Base-by-base conservation (phyloP, 2,888 invertebrate genomes). In the Julus scandinavius region DNA sequence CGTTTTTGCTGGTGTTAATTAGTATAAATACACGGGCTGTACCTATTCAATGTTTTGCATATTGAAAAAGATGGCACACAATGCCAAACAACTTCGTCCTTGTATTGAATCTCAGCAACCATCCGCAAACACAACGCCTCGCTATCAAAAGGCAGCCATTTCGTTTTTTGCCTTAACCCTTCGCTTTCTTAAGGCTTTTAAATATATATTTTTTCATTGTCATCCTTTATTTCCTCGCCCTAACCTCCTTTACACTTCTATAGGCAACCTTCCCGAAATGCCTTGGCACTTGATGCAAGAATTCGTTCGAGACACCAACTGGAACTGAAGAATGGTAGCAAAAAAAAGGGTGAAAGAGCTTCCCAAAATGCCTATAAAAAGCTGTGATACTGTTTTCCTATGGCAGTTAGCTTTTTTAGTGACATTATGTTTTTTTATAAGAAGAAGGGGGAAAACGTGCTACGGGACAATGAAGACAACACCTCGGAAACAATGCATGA, bases 251-350 rank as follows among this genome's bases (percentile, higher is more conserved):
- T 54, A 15, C 87, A 29, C 87, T n/a, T 84, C 41, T 54, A 54
- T 54, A 88, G 88, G 83, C 72, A 87, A 63, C 83, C 63, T 88
- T 58, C 88, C 88, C 3, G 80, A 80, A 58, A 72, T 88, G 41
- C 88, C 88, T 38, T 88, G 88, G 88, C 63, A 88, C 54, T 45
- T 87, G 49, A 83, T 88, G 38, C 45, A 87, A 49, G 88, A 87
- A 41, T 88, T 88, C 80, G 72, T 87, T 40, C 41, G 41, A 50
- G 49, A 50, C 45, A 58, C 11, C 87, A 83, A 49, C 63, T 88
- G 87, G 87, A 87, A 88, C 83, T 88, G 49, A 87, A 54, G 80
- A 80, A 38, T 80, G 80, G 13, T 38, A 13, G 20, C n/a, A 80
- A 80, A 38, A 72, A 72, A 72, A 13, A 80, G 38, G 80, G 80